Conservation (phyloP, 2,888 invertebrate genomes). For the Fragum sueziense region DNA sequence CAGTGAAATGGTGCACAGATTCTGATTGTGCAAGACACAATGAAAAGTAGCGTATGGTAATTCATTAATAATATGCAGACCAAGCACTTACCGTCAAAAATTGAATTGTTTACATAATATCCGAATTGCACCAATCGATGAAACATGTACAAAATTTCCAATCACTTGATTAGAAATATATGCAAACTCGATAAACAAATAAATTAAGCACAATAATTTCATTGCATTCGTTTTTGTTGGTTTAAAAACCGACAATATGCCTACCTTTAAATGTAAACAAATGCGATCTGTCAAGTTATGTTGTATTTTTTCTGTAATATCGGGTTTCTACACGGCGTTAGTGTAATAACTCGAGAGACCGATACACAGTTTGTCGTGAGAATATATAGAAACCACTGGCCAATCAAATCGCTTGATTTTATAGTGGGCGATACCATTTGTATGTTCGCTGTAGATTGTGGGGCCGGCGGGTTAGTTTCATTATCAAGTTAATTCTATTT, state of each 20-base stretch:
- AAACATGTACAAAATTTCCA: not conserved
- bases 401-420: slow-evolving; percentile 1
- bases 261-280: not conserved
- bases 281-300: not conserved
- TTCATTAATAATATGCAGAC: too few relatives aligned
- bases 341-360: not conserved
- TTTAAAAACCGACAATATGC: not conserved
- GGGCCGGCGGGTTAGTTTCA: not conserved
- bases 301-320: not conserved
- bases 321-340: not conserved
- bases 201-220: too few relatives aligned
- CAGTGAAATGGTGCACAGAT: too few relatives aligned
- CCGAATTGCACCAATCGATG: too few relatives aligned
- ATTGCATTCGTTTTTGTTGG: too few relatives aligned
- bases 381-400: slow-evolving; percentile 9
- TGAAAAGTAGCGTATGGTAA: too few relatives aligned
- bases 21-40: too few relatives aligned
- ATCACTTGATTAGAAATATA: not conserved
- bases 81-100: too few relatives aligned
- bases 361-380: not conserved
- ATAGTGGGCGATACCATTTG: not conserved
- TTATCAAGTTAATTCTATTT: not conserved
- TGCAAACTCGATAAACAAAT: too few relatives aligned
- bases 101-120: too few relatives aligned
- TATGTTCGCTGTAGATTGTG: not conserved